Percentiles rank a stretch among this genome's conserved stretches.
These are phyloP conservation scores for Apteryx mantelli DNA, from an alignment of 2,113 vertebrate genomes.

Conservation along the genomic window DNA sequence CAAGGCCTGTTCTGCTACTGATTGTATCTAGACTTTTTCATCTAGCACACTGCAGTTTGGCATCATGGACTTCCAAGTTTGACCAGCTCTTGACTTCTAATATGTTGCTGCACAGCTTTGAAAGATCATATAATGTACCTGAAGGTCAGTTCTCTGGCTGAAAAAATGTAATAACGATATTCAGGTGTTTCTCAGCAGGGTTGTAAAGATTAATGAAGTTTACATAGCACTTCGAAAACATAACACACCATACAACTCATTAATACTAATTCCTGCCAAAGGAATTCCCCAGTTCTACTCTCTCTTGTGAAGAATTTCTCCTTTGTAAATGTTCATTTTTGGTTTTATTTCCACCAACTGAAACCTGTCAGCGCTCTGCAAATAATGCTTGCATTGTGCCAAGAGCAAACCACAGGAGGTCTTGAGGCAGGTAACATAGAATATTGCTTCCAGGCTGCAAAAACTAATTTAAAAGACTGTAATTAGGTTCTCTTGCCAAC, in stretches of 20 bases:
- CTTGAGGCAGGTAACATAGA: not conserved
- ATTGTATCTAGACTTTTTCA: not conserved
- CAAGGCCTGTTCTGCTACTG: not conserved
- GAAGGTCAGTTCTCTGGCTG: not conserved
- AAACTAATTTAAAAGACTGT: not conserved
- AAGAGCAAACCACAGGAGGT: not conserved
- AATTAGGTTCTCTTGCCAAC: not conserved
- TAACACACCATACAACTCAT: not conserved
- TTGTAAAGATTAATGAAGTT: not conserved
- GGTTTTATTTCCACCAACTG: not conserved
- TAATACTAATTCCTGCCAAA: not conserved
- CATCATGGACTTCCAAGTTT: not conserved
- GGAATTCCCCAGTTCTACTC: not conserved
- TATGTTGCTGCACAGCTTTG: not conserved
- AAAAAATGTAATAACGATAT: not conserved
- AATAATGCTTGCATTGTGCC: not conserved
- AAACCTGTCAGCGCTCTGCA: not conserved
- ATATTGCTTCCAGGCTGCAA: not conserved
- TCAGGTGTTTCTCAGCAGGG: not conserved
- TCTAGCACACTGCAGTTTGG: not conserved
- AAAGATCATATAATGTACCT: not conserved
- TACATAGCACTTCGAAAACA: not conserved
- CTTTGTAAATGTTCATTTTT: not conserved
- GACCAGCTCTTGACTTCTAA: not conserved
- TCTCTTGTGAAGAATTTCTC: not conserved